Base-by-base conservation (phyloP, 2,113 vertebrate species). In the Gadus macrocephalus region DNA sequence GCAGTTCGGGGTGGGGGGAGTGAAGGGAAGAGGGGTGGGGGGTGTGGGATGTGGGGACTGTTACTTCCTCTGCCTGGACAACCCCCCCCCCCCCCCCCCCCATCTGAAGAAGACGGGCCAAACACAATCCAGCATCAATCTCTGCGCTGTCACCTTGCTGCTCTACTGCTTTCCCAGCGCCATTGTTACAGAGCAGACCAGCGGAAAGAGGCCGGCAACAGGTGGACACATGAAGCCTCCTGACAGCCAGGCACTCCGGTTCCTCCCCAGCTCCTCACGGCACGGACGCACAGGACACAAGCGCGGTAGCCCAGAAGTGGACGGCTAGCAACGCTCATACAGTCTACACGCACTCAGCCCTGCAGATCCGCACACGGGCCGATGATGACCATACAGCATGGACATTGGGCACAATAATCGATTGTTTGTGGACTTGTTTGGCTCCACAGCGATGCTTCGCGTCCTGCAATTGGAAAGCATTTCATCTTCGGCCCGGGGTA, bases 131-230 rank as follows among this genome's bases (percentile, higher is more conserved):
- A 75, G 85, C 89, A 93, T 92, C 85, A 93, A 90, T 93, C 81
- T 79, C 73, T 72, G 55, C 17, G 70, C 81, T 85, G 83, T 83
- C 90, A 91, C 77, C 73, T 72, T 83, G 84, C 80, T 25, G 83
- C 87, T 90, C 82, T 74, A 58, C 81, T 69, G 84, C 83, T 85
- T 87, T 89, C 85, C 87, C 86, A 80, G 78, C 75, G 59, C 89
- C 87, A 93, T 91, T 92, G 91, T 92, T 92, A 88, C 83, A 90
- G 85, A 88, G 88, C 88, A 90, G 89, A 85, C 76, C 84, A 88
- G 80, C 87, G 90, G 91, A 92, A 93, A 90, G 86, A 90, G 91
- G 87, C 86, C 87, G 74, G 86, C 81, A 90, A 83, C 92, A 93
- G 91, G 92, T 93, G 90, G 90, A 92, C 91, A 91, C 90, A 86